Percentiles rank a stretch among this genome's conserved stretches.
These are phyloP conservation scores for Delphinus delphis DNA, from an alignment of 2,113 vertebrate species.

Conservation along the genomic window DNA sequence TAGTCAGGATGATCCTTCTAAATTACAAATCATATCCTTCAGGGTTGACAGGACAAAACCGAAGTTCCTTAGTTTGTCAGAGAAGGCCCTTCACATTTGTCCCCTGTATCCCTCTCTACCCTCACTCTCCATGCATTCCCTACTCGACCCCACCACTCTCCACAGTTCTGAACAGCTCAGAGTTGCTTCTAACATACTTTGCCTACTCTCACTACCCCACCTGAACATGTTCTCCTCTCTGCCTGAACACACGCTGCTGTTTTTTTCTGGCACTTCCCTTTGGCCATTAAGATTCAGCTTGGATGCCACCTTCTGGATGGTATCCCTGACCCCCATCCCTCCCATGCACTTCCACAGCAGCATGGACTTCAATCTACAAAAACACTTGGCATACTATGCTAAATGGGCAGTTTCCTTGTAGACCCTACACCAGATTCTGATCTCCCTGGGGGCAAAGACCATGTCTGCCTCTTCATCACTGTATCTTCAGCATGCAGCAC, in stretches of 20 bases:
- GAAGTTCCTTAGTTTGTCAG: conserved; percentile 38
- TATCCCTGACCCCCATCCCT: background rate
- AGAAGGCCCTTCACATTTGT: background rate
- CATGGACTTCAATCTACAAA: conserved; percentile 31
- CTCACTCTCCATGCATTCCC: background rate
- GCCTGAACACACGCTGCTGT: background rate
- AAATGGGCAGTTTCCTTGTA: conserved; percentile 29
- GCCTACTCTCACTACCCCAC: background rate
- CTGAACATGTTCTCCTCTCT: conserved; percentile 18
- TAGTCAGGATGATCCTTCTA: conserved; percentile 38
- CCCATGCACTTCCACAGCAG: background rate
- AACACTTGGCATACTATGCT: background rate
- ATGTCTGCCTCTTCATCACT: conserved; percentile 30
- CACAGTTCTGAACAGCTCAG: background rate
- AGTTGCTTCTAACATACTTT: background rate
- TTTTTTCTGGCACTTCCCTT: conserved; percentile 31
- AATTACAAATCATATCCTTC: conserved; percentile 30
- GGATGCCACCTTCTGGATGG: background rate
- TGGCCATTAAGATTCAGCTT: conserved; percentile 16
- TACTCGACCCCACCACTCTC: background rate
- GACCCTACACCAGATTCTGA: background rate
- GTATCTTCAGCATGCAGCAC: conserved; percentile 28
- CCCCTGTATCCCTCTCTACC: background rate
- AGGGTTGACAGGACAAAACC: background rate
- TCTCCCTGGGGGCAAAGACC: background rate